A percentile compares a stretch with the other conserved stretches of the same genome.
Evolutionary conservation across 2,113 vertebrate species (phyloP).

Genomic region (rat (Rattus norvegicus)): DNA sequence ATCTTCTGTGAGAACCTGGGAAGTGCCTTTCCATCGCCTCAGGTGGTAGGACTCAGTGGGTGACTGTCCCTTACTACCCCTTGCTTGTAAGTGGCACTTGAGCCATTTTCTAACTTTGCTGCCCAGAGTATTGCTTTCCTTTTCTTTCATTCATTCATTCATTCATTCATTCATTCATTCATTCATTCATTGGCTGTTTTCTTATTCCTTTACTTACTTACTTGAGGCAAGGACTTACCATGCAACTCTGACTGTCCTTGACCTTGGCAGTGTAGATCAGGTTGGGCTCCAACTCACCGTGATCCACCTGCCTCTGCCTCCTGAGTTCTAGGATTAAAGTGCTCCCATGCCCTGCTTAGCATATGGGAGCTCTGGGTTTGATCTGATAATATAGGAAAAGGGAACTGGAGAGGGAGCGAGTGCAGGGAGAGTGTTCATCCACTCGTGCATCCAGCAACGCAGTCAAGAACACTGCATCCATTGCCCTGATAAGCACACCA

Average conservation of each 20-base stretch:
- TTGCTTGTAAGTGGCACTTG: background rate
- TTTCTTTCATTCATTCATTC: background rate
- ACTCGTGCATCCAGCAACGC: too few species aligned
- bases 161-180: too few species aligned
- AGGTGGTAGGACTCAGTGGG: background rate
- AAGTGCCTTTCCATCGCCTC: background rate
- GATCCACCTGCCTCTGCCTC: background rate
- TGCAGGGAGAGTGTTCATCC: background rate
- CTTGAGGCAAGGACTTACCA: background rate
- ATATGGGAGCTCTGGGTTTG: background rate
- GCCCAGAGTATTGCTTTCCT: background rate
- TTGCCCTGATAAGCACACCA: background rate
- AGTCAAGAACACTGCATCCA: background rate
- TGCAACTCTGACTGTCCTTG: background rate
- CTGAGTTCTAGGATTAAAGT: background rate
- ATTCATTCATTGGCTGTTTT: too few species aligned
- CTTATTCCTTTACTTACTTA: too few species aligned
- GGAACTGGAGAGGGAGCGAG: background rate
- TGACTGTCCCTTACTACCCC: background rate
- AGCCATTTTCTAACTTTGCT: background rate
- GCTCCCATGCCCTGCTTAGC: background rate
- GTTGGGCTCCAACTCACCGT: background rate
- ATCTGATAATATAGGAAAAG: background rate
- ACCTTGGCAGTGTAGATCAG: background rate
- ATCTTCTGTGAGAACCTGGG: background rate